Evolutionary conservation across 53 echinoderm and acorn worm species (phyloP).

Genomic region (Echinarachnius parma): DNA sequence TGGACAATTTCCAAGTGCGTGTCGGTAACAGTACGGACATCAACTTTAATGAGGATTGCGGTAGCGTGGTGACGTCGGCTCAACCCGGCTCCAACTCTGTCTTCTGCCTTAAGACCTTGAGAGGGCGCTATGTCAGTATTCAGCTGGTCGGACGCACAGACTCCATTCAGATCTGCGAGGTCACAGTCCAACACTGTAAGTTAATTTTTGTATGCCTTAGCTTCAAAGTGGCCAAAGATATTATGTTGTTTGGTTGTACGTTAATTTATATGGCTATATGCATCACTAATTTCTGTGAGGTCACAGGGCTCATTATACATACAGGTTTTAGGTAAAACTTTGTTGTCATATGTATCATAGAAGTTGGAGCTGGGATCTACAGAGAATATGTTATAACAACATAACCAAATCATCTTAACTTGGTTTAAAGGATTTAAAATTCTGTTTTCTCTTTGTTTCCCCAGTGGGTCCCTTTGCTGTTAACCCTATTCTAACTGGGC

Average conservation of each 20-base stretch:
- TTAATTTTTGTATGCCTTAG: neutral
- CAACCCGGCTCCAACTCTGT: conserved; percentile 26
- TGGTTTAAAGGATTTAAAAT: neutral
- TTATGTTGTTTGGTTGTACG: too few species aligned
- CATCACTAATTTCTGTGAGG: neutral
- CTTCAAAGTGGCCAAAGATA: neutral
- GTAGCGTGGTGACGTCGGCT: conserved; percentile 47
- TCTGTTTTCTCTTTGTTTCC: neutral
- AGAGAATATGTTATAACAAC: too few species aligned
- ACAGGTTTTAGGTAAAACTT: neutral
- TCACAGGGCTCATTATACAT: neutral
- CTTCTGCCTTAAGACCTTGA: conserved; percentile 53
- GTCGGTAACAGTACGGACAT: conserved; percentile 68
- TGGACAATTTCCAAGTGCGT: conserved; percentile 63
- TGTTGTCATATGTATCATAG: neutral
- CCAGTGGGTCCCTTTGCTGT: too few species aligned
- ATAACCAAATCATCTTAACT: too few species aligned
- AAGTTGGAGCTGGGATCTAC: too few species aligned
- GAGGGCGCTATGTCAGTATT: conserved; percentile 71
- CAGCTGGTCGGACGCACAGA: conserved; percentile 48
- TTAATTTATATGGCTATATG: too few species aligned
- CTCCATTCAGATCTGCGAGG: conserved; percentile 69
- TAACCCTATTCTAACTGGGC: too few species aligned
- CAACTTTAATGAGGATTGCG: conserved; percentile 57
- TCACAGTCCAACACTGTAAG: conserved; percentile 67